These are phyloP conservation scores for Rhagoletis zephyria DNA, from an alignment of 1,140 invertebrate species.

Conservation along the genomic window DNA sequence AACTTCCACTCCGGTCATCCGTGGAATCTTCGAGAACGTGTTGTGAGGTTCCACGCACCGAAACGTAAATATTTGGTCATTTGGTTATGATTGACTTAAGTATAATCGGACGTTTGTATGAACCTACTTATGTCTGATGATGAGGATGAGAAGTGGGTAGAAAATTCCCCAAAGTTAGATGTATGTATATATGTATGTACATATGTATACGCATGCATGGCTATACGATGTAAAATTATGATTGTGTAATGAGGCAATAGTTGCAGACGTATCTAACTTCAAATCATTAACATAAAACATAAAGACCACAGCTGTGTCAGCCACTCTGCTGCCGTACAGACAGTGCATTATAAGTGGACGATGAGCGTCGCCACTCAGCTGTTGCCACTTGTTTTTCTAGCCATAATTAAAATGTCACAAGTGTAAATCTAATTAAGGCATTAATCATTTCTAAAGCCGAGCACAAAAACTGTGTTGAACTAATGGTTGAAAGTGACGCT, in stretches of 20 bases:
- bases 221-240: not conserved
- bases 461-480: not conserved
- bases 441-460: slow-evolving; percentile 44
- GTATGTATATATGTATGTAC: too few species aligned
- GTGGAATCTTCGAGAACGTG: too few species aligned
- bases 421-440: slow-evolving; percentile 50
- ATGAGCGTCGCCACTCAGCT: not conserved
- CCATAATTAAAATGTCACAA: slow-evolving; percentile 54
- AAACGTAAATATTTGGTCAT: too few species aligned
- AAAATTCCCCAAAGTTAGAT: too few species aligned
- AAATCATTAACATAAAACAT: not conserved
- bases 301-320: not conserved
- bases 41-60: too few species aligned
- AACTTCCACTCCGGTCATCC: too few species aligned
- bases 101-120: too few species aligned
- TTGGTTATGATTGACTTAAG: too few species aligned
- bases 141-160: too few species aligned
- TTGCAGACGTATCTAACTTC: not conserved
- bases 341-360: not conserved
- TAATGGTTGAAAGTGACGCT: not conserved
- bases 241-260: not conserved
- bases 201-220: too few species aligned
- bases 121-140: too few species aligned
- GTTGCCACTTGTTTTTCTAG: slow-evolving; percentile 25
- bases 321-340: not conserved